Percentiles rank a stretch among this genome's conserved stretches.
Conservation (phyloP, 2,888 invertebrate genomes). For the Drosophila limbata region DNA sequence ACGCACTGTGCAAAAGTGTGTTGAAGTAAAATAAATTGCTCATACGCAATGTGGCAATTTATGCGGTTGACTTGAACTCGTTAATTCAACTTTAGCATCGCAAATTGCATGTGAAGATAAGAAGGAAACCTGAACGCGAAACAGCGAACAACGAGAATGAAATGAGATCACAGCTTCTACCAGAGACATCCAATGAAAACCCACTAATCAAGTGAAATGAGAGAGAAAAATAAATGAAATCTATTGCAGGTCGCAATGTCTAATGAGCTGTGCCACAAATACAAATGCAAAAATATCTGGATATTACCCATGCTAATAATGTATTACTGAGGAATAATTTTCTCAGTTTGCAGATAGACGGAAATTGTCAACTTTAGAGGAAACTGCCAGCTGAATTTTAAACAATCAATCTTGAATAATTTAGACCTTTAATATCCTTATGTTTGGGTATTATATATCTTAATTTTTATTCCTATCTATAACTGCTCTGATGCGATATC, state of each 20-base stretch:
- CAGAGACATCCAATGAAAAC: neutral
- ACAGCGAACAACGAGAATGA: neutral
- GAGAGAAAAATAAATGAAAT: conserved; percentile 35
- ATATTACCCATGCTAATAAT: neutral
- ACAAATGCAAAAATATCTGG: neutral
- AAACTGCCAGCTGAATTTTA: neutral
- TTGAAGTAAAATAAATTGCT: conserved; percentile 56
- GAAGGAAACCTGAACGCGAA: neutral
- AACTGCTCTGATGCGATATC: no score
- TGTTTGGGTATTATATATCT: no score
- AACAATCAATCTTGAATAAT: neutral
- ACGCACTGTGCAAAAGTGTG: conserved; percentile 19
- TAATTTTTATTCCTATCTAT: no score
- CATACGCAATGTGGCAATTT: conserved; percentile 63
- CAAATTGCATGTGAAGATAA: conserved; percentile 51
- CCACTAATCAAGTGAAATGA: conserved; percentile 23
- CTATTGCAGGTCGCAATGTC: conserved; percentile 19
- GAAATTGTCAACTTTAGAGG: neutral
- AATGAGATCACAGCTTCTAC: conserved; percentile 29
- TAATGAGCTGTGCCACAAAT: conserved; percentile 36
- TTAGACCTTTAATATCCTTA: neutral
- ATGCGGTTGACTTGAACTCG: conserved; percentile 44
- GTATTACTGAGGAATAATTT: neutral
- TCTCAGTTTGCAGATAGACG: neutral
- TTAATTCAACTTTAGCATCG: conserved; percentile 39